Evolutionary conservation across 2,888 invertebrate species (phyloP), one percentile per base, ranked within the genome.

Genomic region (Hermaeophaga mercurialis): DNA sequence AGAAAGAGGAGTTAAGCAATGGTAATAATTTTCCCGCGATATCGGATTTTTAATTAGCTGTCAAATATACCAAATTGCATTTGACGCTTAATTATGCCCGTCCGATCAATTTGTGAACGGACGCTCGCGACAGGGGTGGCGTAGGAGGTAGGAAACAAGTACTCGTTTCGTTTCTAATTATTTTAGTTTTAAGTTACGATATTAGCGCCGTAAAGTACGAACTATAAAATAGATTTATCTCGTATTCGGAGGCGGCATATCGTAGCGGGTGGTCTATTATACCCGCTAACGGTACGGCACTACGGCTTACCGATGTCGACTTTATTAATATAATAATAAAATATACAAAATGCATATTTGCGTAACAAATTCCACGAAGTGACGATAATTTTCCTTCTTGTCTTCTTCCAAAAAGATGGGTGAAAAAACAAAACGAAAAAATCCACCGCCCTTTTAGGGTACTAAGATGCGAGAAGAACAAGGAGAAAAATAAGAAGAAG

Each of bases 31-130:
- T 67, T 69, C 63, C 63, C 59, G 55, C 65, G 68, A 68, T 71
- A 71, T 74, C 73, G 69, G 71, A 73, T 74, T 75, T 75, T 74
- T 75, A 75, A 75, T 75, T 75, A 75, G 71, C 74, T 75, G 75
- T 75, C 75, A 75, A 73, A 74, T 72, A 69, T 72, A 72, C 71
- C 70, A 73, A 75, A 75, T 75, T 75, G 72, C 73, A 68, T 73
- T 72, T 70, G 73, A 73, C 71, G 73, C 69, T 73, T 73, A 74
- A 73, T 73, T 72, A 72, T 72, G 67, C 65, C 72, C 69, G 70
- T n/a, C 66, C 71, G 71, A 72, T 71, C 72, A 72, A 72, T 73
- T 49, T 45, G 49, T 50, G 52, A 43, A 52, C 52, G 45, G 56
- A 31, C 15, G 12, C 24, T 12, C 14, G 3, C 11, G 38, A 26